These are phyloP conservation scores for Heliconius ismenius DNA, from an alignment of 2,888 invertebrate genomes.

Conservation along the genomic window DNA sequence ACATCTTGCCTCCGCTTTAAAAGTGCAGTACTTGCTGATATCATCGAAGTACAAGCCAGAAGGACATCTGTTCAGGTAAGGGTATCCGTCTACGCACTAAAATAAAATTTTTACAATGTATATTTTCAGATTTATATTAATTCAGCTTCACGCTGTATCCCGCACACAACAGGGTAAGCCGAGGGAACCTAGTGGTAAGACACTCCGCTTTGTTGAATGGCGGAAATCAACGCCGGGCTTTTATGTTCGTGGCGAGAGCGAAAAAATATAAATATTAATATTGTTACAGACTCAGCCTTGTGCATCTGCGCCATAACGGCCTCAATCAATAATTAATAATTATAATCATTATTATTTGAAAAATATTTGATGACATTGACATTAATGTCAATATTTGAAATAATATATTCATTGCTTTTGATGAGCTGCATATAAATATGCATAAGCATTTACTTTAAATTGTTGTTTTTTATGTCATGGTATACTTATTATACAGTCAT, in stretches of 20 bases:
- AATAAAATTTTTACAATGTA: slow-evolving; percentile 34
- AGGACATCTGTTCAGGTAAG: slow-evolving; percentile 93
- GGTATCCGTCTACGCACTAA: slow-evolving; percentile 94
- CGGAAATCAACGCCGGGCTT: too few species aligned
- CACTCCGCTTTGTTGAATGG: too few species aligned
- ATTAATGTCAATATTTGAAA: background rate
- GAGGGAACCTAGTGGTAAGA: too few species aligned
- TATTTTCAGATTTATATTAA: background rate
- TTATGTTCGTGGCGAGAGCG: too few species aligned
- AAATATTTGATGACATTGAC: background rate
- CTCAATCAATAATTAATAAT: too few species aligned
- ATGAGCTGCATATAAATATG: background rate
- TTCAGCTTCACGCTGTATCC: too few species aligned
- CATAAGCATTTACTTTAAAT: background rate
- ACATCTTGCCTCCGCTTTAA: slow-evolving; percentile 93
- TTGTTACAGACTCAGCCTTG: too few species aligned
- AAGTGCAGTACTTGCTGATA: slow-evolving; percentile 93
- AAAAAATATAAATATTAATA: too few species aligned
- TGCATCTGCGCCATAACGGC: too few species aligned
- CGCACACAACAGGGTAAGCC: too few species aligned
- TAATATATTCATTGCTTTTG: background rate
- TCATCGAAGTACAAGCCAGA: slow-evolving; percentile 95
- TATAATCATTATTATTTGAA: too few species aligned
- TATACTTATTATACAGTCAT: background rate
- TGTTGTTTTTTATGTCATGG: background rate